These are phyloP conservation scores for Anolis sagrei DNA, from an alignment of 2,113 vertebrate species.

Conservation along the genomic window DNA sequence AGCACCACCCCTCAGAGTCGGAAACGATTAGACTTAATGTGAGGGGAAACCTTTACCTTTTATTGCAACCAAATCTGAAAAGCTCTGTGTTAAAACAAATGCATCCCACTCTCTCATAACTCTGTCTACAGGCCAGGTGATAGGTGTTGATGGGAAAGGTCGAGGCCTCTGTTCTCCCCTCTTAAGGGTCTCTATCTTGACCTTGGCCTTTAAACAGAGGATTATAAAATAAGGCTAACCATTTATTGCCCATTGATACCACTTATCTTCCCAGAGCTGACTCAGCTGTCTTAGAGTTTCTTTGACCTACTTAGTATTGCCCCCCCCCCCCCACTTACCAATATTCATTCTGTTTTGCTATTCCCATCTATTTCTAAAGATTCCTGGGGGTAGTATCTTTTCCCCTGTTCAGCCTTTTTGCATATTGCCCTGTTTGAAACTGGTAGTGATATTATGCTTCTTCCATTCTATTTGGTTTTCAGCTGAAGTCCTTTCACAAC, in stretches of 20 bases:
- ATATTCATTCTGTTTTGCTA: not conserved
- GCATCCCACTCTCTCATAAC: too few species aligned
- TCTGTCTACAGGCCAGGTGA: not conserved
- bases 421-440: not conserved
- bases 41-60: too few species aligned
- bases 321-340: not conserved
- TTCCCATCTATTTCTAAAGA: not conserved
- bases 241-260: not conserved
- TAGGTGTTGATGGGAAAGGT: not conserved
- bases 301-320: not conserved
- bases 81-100: too few species aligned
- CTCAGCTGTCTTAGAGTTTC: not conserved
- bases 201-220: not conserved
- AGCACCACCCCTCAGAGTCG: too few species aligned
- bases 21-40: too few species aligned
- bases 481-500: constrained; percentile 98
- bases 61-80: too few species aligned
- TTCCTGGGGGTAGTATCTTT: not conserved
- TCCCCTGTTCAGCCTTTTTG: not conserved
- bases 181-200: not conserved
- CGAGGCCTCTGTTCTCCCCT: not conserved
- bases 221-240: not conserved
- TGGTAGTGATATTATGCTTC: not conserved
- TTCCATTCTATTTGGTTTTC: constrained; percentile 41
- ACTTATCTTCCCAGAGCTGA: not conserved